phyloP scores from a whole-genome alignment of 2,888 invertebrate species.

The Hetaerina titia region DNA sequence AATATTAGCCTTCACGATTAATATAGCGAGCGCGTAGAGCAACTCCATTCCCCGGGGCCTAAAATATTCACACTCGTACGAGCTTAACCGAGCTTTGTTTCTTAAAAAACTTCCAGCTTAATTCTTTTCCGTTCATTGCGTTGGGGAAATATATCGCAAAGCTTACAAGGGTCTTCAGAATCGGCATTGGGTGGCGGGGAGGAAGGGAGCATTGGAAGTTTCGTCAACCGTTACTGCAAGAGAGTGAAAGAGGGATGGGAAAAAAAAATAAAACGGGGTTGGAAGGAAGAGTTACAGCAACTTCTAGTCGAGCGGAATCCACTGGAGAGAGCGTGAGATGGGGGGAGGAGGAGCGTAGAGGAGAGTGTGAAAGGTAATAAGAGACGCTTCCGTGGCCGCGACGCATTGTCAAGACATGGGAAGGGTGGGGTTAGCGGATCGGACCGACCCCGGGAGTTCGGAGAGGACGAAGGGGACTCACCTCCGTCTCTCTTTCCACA shows the following conservation, averaged over 20 bases:
- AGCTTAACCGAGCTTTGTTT: neutral
- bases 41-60: neutral
- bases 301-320: too few species aligned
- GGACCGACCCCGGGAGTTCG: neutral
- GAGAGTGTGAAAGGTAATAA: neutral
- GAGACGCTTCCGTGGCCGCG: neutral
- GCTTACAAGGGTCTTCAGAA: neutral
- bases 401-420: neutral
- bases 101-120: neutral
- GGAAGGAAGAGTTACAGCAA: too few species aligned
- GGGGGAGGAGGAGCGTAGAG: too few species aligned
- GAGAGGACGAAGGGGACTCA: neutral
- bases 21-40: neutral
- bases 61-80: neutral
- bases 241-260: neutral
- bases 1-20: neutral
- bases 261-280: neutral
- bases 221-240: neutral
- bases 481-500: neutral
- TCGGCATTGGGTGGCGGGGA: neutral
- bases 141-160: too few species aligned
- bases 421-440: neutral
- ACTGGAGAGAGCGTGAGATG: too few species aligned
- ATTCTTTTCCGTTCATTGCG: neutral
- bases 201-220: neutral